Conservation (phyloP, 2,888 invertebrate species). For the Philereme vetulata region DNA sequence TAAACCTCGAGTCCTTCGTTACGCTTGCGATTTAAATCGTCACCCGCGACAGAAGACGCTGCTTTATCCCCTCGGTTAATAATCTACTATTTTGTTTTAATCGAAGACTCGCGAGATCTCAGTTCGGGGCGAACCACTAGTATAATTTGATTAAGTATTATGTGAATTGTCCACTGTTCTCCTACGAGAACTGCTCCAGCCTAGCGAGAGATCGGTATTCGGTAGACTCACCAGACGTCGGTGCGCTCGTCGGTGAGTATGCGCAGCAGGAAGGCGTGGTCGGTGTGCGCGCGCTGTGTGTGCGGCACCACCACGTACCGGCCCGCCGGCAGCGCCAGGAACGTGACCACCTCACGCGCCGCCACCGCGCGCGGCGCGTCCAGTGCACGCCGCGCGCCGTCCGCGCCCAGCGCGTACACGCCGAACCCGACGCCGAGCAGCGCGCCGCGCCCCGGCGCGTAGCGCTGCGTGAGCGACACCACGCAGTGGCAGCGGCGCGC, state of each 20-base stretch:
- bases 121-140: too few relatives aligned
- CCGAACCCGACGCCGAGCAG: slow-evolving; percentile 26
- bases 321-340: slow-evolving; percentile 89
- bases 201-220: too few relatives aligned
- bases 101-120: too few relatives aligned
- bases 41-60: too few relatives aligned
- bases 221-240: slow-evolving; percentile 77
- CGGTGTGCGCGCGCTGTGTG: slow-evolving; percentile 81
- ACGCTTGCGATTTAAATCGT: too few relatives aligned
- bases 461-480: slow-evolving; percentile 77
- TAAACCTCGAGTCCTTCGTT: too few relatives aligned
- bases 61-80: too few relatives aligned
- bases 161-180: too few relatives aligned
- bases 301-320: slow-evolving; percentile 90
- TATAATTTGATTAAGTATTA: too few relatives aligned
- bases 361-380: slow-evolving; percentile 84
- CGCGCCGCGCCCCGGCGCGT: slow-evolving; percentile 86
- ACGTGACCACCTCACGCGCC: slow-evolving; percentile 84
- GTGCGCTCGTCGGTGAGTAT: slow-evolving; percentile 89
- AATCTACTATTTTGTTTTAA: too few relatives aligned
- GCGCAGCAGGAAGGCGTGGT: slow-evolving; percentile 87
- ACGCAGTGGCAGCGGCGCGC: not conserved
- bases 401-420: slow-evolving; percentile 62
- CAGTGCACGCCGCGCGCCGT: slow-evolving; percentile 75
- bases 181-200: too few relatives aligned